Base-by-base conservation (phyloP, 2,113 vertebrate species). In the Camarhynchus parvulus region DNA sequence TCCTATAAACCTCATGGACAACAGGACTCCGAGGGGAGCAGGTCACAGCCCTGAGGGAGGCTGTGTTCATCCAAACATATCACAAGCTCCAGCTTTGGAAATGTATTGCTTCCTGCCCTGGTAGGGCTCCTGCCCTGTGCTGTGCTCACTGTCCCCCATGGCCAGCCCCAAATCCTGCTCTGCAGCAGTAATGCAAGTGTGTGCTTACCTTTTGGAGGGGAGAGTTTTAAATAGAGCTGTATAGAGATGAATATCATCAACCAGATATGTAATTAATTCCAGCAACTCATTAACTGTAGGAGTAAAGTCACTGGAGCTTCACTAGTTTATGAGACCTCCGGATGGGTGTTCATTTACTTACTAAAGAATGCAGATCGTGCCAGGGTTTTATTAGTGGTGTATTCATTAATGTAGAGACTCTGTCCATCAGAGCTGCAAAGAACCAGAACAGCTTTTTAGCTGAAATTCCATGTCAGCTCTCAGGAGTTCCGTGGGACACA, bases 1-100 rank as follows among this genome's bases (percentile, higher is more conserved):
- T 37, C 50, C 23, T 1, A 1, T 0, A 25, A 76, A 53, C 15
- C 24, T 11, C 2, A 11, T 0, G 18, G 66, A 14, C 35, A 35
- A 17, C 10, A 9, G 64, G 8, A 17, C 21, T 31, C 24, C 0
- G 0, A 19, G 22, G 30, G 49, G 21, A 15, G 18, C 18, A 31
- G 21, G 24, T 23, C 77, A 13, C 39, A 17, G 17, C 24, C 2
- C 3, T 7, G 44, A 9, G 23, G 61, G 30, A 58, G 24, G 28
- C 1, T 39, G 37, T 37, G 53, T 24, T 72, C 44, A 76, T 28
- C 53, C 35, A 39, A 22, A 56, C 11, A 1, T 0, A 0, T 23
- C 18, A 31, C n/a, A 59, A 13, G 13, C 20, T 15, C 23, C 33
- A 49, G 39, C 22, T 55, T 14, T 25, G 59, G 68, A 31, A 76